Evolutionary conservation across 2,797 vertebrate species (phyloP).

Genomic region (Halcyon leucocephala): DNA sequence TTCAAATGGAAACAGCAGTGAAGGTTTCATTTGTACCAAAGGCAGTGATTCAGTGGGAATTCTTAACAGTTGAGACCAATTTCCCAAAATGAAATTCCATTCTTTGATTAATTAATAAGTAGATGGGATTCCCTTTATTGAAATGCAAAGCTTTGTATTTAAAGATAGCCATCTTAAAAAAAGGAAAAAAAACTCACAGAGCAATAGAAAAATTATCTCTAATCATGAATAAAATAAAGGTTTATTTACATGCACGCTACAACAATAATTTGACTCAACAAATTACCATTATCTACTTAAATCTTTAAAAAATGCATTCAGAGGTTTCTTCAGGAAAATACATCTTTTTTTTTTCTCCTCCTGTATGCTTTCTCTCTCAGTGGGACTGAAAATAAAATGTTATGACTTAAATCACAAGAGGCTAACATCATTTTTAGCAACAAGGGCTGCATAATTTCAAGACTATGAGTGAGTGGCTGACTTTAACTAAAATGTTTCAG

Average conservation of each 20-base stretch:
- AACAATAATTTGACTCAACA: constrained; percentile 75
- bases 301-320: constrained; percentile 77
- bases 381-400: constrained; percentile 94
- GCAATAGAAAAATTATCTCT: constrained; percentile 40
- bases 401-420: constrained; percentile 98
- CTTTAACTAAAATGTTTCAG: constrained; percentile 98
- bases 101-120: constrained; percentile 75
- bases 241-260: constrained; percentile 73
- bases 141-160: constrained; percentile 61
- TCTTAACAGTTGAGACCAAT: constrained; percentile 65
- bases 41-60: constrained; percentile 60
- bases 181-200: not conserved
- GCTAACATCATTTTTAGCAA: constrained; percentile 94
- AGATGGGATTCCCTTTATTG: constrained; percentile 63
- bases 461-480: constrained; percentile 93
- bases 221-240: constrained; percentile 75
- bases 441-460: constrained; percentile 90
- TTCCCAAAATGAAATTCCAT: constrained; percentile 70
- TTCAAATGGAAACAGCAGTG: constrained; percentile 51
- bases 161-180: constrained; percentile 54
- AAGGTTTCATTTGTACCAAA: constrained; percentile 59
- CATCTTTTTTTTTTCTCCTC: constrained; percentile 84
- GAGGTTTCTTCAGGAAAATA: constrained; percentile 77
- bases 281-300: constrained; percentile 80
- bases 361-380: constrained; percentile 83